A percentile compares a stretch with the other conserved stretches of the same genome.
Evolutionary conservation across 2,113 vertebrate genomes (phyloP).

Genomic region (Apodemus speciosus): DNA sequence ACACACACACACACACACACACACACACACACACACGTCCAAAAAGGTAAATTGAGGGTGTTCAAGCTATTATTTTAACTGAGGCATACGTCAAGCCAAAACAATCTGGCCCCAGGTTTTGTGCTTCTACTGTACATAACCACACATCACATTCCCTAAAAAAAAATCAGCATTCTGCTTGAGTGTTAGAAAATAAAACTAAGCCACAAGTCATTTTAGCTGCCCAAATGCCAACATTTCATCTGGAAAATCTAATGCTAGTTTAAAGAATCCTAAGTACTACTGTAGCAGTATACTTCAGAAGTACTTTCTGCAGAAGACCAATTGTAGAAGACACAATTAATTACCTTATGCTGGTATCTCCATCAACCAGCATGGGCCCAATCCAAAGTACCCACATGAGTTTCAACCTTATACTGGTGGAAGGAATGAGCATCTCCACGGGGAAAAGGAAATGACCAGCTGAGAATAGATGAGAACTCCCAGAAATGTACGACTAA

Average conservation of each 20-base stretch:
- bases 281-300: background rate
- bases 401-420: background rate
- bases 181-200: background rate
- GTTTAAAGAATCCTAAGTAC: background rate
- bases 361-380: background rate
- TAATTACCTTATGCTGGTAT: background rate
- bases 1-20: background rate
- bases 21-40: background rate
- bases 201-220: background rate
- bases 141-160: background rate
- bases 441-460: background rate
- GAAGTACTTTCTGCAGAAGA: background rate
- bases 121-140: background rate
- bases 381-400: background rate
- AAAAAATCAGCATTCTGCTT: background rate
- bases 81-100: background rate
- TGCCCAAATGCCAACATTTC: slow-evolving; percentile 5
- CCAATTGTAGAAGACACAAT: background rate
- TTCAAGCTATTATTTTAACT: background rate
- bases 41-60: background rate
- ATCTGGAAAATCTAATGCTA: background rate
- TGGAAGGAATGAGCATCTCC: background rate
- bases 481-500: slow-evolving; percentile 11
- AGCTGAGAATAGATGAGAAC: background rate
- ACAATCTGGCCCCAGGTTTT: background rate